Percentiles rank a stretch among this genome's conserved stretches.
These are phyloP conservation scores for Riptortus pedestris DNA, from an alignment of 1,140 invertebrate genomes.

Conservation along the genomic window DNA sequence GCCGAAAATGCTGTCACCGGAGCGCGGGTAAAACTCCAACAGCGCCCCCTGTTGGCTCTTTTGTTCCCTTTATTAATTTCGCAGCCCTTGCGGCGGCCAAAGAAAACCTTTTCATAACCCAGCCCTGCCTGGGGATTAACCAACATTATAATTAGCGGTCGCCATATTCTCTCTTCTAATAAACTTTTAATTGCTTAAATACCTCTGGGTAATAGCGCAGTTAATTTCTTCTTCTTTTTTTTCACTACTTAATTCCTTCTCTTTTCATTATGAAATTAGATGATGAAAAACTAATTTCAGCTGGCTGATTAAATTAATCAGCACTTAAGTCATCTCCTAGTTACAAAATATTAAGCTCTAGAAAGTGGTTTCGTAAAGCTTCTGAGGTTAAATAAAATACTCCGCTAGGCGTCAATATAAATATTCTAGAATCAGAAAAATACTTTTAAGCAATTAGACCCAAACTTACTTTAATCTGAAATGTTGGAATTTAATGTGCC, in stretches of 20 bases:
- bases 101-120: slow-evolving; percentile 12
- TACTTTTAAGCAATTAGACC: no score
- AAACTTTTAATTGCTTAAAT: slow-evolving; percentile 18
- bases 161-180: slow-evolving; percentile 15
- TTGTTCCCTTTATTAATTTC: slow-evolving; percentile 16
- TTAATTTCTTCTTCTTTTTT: slow-evolving; percentile 6
- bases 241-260: background rate
- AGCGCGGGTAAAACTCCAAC: background rate
- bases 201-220: background rate
- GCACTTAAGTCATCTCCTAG: no score
- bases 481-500: no score
- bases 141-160: slow-evolving; percentile 12
- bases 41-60: background rate
- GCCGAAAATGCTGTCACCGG: background rate
- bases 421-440: no score
- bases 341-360: no score
- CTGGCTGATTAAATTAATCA: background rate
- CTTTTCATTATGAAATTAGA: background rate
- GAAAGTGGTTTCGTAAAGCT: no score
- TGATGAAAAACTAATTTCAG: background rate
- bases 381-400: no score
- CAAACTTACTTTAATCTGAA: no score
- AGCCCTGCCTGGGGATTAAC: background rate
- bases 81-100: background rate
- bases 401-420: no score